Evolutionary conservation across 2,888 invertebrate genomes (phyloP).

Genomic region (Cantharis nigra): DNA sequence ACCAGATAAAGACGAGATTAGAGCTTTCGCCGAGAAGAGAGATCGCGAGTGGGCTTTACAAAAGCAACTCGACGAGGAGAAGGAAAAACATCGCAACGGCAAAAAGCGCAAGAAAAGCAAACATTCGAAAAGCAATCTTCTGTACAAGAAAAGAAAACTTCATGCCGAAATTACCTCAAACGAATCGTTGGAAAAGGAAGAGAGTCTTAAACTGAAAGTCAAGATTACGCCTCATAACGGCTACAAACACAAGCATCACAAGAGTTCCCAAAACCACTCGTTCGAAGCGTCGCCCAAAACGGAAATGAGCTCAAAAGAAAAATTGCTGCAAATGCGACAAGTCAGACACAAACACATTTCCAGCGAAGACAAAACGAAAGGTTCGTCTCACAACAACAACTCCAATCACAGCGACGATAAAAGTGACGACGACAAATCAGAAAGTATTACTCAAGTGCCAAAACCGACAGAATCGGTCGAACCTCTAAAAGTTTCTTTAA

Average conservation of each 20-base stretch:
- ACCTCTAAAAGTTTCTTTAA: background rate
- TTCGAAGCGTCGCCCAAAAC: conserved; percentile 10
- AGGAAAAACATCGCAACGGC: conserved; percentile 49
- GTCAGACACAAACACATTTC: conserved; percentile 51
- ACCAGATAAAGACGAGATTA: conserved; percentile 53
- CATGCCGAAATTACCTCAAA: conserved; percentile 60
- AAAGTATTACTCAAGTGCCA: background rate
- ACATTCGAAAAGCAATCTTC: conserved; percentile 60
- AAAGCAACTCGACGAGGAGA: conserved; percentile 49
- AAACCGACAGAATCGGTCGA: background rate
- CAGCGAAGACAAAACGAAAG: conserved; percentile 44
- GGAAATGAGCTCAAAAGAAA: conserved; percentile 49
- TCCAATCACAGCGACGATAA: background rate
- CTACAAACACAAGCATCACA: conserved; percentile 55
- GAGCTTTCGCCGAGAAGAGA: conserved; percentile 53
- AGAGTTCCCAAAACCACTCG: conserved; percentile 35
- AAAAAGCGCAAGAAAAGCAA: conserved; percentile 63
- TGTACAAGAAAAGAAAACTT: conserved; percentile 59
- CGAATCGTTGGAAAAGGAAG: conserved; percentile 48
- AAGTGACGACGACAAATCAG: background rate
- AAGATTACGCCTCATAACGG: conserved; percentile 57
- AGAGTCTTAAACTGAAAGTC: conserved; percentile 60
- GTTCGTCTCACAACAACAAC: background rate
- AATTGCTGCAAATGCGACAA: conserved; percentile 54
- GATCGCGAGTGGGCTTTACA: conserved; percentile 55